Percentiles rank a stretch among this genome's conserved stretches.
Evolutionary conservation across 2,797 vertebrate genomes (phyloP).

Genomic region (Thripadectes ignobilis): DNA sequence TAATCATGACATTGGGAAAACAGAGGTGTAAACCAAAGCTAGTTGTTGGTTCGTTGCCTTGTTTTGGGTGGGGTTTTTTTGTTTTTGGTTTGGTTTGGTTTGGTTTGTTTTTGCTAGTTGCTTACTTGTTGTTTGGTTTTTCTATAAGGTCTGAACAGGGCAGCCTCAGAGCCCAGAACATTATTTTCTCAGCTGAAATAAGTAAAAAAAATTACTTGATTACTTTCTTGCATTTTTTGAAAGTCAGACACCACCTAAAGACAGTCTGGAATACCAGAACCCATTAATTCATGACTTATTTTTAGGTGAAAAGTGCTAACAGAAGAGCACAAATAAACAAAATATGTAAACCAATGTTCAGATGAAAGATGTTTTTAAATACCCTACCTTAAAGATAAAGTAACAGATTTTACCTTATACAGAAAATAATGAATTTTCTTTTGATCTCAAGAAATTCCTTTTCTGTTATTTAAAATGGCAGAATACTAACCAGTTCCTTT

Average conservation of each 20-base stretch:
- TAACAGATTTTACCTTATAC: neutral
- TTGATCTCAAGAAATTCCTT: neutral
- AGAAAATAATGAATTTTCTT: neutral
- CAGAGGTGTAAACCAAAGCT: neutral
- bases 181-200: neutral
- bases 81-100: neutral
- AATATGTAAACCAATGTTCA: neutral
- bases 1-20: neutral
- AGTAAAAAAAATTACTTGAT: neutral
- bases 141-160: neutral
- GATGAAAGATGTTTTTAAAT: neutral
- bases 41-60: neutral
- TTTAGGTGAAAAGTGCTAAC: neutral
- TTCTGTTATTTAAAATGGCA: conserved; percentile 1
- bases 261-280: neutral
- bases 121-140: neutral
- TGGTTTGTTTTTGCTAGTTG: neutral
- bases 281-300: neutral
- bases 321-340: neutral
- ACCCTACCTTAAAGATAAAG: neutral
- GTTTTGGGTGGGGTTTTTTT: neutral
- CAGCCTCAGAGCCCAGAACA: neutral
- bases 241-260: neutral
- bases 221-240: neutral
- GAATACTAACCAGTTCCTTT: conserved; percentile 9